Evolutionary conservation across 1,140 invertebrate genomes (phyloP).

Genomic region (Pissodes strobi): DNA sequence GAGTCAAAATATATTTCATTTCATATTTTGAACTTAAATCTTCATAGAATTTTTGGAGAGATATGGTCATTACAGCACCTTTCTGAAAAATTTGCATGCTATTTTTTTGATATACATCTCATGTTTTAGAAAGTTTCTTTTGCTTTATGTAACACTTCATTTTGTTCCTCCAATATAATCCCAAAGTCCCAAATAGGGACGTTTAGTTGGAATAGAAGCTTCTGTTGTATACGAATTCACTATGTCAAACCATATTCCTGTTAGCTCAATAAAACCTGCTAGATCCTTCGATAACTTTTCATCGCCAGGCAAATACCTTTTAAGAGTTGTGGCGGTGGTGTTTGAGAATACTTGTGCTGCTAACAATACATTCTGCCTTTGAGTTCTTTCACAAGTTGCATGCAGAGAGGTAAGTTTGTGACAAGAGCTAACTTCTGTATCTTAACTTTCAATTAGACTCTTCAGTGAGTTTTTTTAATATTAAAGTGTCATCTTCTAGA

Average conservation of each 20-base stretch:
- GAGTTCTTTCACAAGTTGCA: slow-evolving; percentile 14
- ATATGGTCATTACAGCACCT: no score
- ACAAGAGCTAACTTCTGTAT: slow-evolving; percentile 27
- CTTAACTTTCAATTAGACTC: slow-evolving; percentile 8
- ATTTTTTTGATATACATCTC: no score
- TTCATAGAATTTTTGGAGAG: no score
- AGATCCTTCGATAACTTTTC: slow-evolving; percentile 15
- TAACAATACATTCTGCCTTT: slow-evolving; percentile 33
- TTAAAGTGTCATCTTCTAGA: slow-evolving; percentile 34
- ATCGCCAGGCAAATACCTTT: slow-evolving; percentile 18
- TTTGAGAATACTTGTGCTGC: slow-evolving; percentile 32
- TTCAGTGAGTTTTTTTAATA: slow-evolving; percentile 25
- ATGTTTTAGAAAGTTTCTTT: no score
- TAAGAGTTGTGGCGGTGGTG: slow-evolving; percentile 25
- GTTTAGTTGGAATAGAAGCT: slow-evolving; percentile 21
- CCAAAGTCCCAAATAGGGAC: no score
- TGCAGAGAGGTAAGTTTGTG: slow-evolving; percentile 21
- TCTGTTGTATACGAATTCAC: slow-evolving; percentile 28
- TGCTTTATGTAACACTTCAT: no score
- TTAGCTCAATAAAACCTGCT: slow-evolving; percentile 14
- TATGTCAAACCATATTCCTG: slow-evolving; percentile 33
- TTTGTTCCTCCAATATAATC: no score
- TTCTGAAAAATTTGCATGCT: no score
- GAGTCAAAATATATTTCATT: no score
- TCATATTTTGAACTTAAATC: no score